A percentile compares a stretch with the other conserved stretches of the same genome.
Evolutionary conservation across 2,113 vertebrate genomes (phyloP).

Genomic region (Poicephalus gulielmi): DNA sequence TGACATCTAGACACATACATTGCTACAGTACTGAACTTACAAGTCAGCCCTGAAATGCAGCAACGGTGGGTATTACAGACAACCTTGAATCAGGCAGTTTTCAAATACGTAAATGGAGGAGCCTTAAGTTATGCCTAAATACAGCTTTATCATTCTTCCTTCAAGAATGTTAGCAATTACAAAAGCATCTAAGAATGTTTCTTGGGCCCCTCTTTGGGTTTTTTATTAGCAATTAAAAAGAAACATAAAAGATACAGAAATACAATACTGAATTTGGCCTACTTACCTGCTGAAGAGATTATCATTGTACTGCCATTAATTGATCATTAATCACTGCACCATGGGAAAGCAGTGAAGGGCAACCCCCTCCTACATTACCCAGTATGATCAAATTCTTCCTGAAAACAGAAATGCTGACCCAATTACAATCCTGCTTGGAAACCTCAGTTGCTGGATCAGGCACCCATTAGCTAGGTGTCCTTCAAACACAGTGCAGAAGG

Average conservation of each 20-base stretch:
- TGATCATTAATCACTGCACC: background rate
- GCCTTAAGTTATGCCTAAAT: background rate
- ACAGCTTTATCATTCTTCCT: background rate
- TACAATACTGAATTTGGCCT: background rate
- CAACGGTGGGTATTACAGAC: background rate
- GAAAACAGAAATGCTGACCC: background rate
- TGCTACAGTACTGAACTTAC: background rate
- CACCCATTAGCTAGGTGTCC: background rate
- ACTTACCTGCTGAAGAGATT: background rate
- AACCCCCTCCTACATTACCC: background rate
- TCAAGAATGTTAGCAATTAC: background rate
- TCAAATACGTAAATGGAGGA: background rate
- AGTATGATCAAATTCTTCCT: background rate
- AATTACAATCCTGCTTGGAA: background rate
- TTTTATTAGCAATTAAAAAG: background rate
- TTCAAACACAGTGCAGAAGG: background rate
- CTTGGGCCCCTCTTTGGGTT: accelerated
- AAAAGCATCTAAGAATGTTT: background rate
- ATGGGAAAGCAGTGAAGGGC: background rate
- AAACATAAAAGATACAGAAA: background rate
- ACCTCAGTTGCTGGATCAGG: background rate
- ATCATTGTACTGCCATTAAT: background rate
- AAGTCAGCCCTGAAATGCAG: background rate
- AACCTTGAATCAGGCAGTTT: background rate
- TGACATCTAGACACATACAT: background rate